Evolutionary conservation across 92 coral and sea anemone species (phyloP), one percentile per base, ranked within the genome.

Genomic region (Bergia sp.): DNA sequence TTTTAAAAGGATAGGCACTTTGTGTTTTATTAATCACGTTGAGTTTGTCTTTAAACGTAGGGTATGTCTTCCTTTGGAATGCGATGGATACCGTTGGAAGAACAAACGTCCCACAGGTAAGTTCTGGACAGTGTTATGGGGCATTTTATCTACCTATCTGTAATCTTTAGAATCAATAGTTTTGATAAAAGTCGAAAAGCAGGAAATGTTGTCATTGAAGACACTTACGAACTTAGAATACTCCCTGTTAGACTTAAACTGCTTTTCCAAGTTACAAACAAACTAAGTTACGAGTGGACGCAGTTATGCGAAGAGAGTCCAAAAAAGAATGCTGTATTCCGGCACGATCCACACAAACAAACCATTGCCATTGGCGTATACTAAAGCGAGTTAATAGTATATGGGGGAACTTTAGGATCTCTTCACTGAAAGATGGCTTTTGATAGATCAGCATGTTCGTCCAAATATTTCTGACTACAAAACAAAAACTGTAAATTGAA

Each of bases 31-130:
- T 71, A 42, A 80, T 80, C 21, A 18, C 75, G 39, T 44, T 13
- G 50, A 9, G 16, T 82, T 15, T 29, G 55, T 36, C 18, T 44
- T 44, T 37, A 23, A 43, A 21, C 65, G 8, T 55, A 84, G 87
- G 44, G 2, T 29, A 13, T 69, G 45, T 84, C 40, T 71, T 71
- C 77, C 87, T 8, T 84, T 37, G 87, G 79, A 47, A 84, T 84
- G 87, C 45, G 20, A 20, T 40, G 87, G 87, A 64, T 71, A 84
- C 77, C 78, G 47, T 36, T 74, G 79, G 78, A 71, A 47, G 44
- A 23, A 65, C 37, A 37, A 29, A 71, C 87, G 87, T 7, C n/a
- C 87, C 7, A 84, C 77, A 84, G 87, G 87, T 84, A 84, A 9
- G 79, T 47, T 71, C 79, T 37, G 79, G 45, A 71, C 61, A 45